These are phyloP conservation scores for Ricordea florida DNA, from an alignment of 92 coral and sea anemone genomes.

Conservation along the genomic window DNA sequence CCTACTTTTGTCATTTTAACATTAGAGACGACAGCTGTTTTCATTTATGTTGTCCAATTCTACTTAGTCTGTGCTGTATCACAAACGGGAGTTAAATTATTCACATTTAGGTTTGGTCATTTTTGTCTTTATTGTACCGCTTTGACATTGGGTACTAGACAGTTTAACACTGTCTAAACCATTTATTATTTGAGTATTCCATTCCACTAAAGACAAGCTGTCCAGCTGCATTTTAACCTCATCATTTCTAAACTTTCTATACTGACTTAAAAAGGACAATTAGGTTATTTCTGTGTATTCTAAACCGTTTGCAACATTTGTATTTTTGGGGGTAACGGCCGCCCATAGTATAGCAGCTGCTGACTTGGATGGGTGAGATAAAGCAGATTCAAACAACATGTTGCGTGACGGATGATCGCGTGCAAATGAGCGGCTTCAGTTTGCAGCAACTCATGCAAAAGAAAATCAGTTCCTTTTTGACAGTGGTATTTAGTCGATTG, in stretches of 20 bases:
- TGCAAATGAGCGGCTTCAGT: no score
- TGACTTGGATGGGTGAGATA: no score
- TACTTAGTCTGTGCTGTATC: no score
- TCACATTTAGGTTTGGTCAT: background rate
- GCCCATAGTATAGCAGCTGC: background rate
- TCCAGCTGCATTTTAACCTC: background rate
- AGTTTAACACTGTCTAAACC: background rate
- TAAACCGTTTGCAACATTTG: background rate
- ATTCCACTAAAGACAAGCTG: background rate
- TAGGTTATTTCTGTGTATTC: background rate
- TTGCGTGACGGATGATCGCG: no score
- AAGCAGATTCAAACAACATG: no score
- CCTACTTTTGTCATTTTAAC: no score
- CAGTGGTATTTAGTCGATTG: no score
- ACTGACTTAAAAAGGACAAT: background rate
- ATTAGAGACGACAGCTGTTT: no score
- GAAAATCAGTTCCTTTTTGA: no score
- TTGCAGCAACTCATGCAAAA: no score
- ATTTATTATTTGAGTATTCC: no score
- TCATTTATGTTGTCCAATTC: no score
- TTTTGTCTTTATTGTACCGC: background rate
- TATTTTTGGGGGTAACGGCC: background rate
- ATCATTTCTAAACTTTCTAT: background rate
- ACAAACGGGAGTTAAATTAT: background rate
- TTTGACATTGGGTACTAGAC: background rate